Conservation (phyloP, 2,888 invertebrate species). For the Liopterus haemorrhoidalis region DNA sequence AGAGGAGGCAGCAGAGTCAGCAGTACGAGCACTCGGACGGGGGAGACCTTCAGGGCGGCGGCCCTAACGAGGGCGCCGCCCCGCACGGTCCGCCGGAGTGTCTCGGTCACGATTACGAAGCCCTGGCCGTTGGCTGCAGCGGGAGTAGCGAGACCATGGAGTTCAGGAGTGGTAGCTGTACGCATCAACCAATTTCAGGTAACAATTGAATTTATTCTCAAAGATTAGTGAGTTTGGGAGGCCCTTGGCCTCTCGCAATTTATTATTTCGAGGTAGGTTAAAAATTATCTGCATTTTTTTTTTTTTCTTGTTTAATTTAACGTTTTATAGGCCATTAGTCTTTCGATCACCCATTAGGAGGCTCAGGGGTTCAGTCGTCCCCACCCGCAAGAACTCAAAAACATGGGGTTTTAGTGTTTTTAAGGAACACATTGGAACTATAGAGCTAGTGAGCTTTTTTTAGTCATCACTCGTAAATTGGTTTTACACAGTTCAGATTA, state of each 20-base stretch:
- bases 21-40: no score
- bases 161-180: constrained; percentile 54
- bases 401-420: no score
- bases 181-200: constrained; percentile 49
- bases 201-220: constrained; percentile 33
- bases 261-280: constrained; percentile 1
- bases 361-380: no score
- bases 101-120: constrained; percentile 50
- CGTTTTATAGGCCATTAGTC: constrained; percentile 2
- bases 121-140: constrained; percentile 56
- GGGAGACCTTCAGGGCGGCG: not conserved
- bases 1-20: constrained; percentile 28
- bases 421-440: no score
- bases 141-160: constrained; percentile 53
- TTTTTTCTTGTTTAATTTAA: constrained; percentile 7
- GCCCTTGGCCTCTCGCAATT: no score
- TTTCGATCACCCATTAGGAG: not conserved
- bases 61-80: no score
- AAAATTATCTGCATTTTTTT: not conserved
- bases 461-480: no score
- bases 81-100: constrained; percentile 46
- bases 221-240: no score
- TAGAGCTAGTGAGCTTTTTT: no score
- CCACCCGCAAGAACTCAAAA: no score
- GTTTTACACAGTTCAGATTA: no score